Conservation (phyloP, 2,797 vertebrate species). For the Ptychobarbus kaznakovi region DNA sequence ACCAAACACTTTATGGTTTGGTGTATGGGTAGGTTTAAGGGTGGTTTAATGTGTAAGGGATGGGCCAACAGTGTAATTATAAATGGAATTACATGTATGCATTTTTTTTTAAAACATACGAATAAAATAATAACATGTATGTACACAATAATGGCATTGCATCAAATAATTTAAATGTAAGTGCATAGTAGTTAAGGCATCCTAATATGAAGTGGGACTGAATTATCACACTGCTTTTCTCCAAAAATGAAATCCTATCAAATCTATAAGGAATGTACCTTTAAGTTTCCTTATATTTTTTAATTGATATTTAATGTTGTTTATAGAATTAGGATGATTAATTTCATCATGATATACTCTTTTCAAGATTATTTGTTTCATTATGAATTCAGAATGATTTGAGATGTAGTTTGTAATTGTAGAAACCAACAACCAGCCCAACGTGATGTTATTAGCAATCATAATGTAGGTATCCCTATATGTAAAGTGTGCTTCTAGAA, state of each 20-base stretch:
- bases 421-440: too few species aligned
- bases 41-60: not conserved
- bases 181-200: too few species aligned
- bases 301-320: too few species aligned
- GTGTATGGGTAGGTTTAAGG: not conserved
- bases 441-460: not conserved
- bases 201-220: too few species aligned
- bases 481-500: not conserved
- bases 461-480: not conserved
- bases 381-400: not conserved
- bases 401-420: too few species aligned
- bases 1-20: not conserved
- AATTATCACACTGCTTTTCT: not conserved
- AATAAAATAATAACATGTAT: too few species aligned
- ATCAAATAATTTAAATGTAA: too few species aligned
- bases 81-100: not conserved
- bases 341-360: too few species aligned
- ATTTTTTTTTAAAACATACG: too few species aligned
- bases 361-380: not conserved
- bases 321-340: too few species aligned
- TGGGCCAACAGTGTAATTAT: not conserved
- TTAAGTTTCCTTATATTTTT: not conserved
- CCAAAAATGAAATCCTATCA: not conserved
- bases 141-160: too few species aligned
- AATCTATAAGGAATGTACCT: not conserved